Evolutionary conservation across 2,888 invertebrate species (phyloP).

Genomic region (Melanchra persicariae): DNA sequence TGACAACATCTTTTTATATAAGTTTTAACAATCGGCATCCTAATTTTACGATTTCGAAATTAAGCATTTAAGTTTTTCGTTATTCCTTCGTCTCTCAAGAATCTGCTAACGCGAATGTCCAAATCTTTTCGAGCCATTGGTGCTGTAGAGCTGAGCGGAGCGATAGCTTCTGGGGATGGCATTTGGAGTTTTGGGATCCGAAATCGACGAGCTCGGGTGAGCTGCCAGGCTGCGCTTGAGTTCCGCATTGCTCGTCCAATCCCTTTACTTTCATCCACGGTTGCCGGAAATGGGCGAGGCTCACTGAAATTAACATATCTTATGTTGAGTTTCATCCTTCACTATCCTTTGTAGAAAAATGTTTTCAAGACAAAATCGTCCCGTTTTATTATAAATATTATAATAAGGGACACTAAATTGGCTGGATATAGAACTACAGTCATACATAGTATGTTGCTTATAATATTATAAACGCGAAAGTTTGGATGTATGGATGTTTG

Average conservation of each 20-base stretch:
- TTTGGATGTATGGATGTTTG: no score
- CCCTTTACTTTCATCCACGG: constrained; percentile 76
- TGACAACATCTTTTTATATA: constrained; percentile 17
- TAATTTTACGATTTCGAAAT: constrained; percentile 3
- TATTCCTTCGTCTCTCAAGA: constrained; percentile 71
- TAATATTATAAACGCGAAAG: no score
- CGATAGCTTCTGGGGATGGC: constrained; percentile 79
- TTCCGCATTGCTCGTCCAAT: constrained; percentile 76
- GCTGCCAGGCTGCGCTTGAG: constrained; percentile 82
- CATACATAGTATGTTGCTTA: background rate
- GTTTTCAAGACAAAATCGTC: no score
- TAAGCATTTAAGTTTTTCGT: constrained; percentile 28
- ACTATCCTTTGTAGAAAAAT: no score
- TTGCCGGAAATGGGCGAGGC: constrained; percentile 79
- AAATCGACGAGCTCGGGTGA: constrained; percentile 84
- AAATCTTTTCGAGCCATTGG: constrained; percentile 82
- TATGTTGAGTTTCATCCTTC: background rate
- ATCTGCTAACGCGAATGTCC: constrained; percentile 79
- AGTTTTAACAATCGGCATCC: background rate
- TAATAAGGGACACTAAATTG: no score
- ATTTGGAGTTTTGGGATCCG: constrained; percentile 78
- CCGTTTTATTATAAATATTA: no score
- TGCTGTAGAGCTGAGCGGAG: constrained; percentile 79
- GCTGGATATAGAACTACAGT: background rate
- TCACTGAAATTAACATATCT: constrained; percentile 69